phyloP scores from a whole-genome alignment of 2,888 invertebrate species.

The Philonicus albiceps region DNA sequence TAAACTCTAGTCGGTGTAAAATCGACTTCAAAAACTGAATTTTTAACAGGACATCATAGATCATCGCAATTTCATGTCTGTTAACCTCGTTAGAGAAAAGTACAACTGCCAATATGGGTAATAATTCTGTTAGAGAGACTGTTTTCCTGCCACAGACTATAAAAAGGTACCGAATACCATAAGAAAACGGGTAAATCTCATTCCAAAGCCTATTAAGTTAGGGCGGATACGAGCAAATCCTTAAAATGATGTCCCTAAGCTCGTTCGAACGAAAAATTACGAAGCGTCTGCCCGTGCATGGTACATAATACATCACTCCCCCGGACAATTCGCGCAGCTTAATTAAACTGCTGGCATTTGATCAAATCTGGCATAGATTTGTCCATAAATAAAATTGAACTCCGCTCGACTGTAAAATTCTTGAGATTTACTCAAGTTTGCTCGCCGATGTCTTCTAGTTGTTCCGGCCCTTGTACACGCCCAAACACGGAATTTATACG shows the following conservation, averaged over 20 bases:
- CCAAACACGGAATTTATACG: conserved; percentile 7
- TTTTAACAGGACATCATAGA: no score
- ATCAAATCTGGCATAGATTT: conserved; percentile 36
- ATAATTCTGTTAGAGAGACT: background rate
- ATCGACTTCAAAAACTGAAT: no score
- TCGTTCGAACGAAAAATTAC: background rate
- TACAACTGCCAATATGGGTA: background rate
- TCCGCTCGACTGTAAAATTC: conserved; percentile 34
- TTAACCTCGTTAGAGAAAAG: background rate
- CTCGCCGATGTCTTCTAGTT: background rate
- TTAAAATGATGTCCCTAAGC: background rate
- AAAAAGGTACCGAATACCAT: background rate
- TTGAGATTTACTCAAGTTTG: conserved; percentile 29
- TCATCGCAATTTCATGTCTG: background rate
- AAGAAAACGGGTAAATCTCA: background rate
- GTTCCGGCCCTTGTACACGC: conserved; percentile 24
- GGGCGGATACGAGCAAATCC: background rate
- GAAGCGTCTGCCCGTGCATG: background rate
- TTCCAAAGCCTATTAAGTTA: background rate
- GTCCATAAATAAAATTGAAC: conserved; percentile 38
- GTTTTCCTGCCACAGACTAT: background rate
- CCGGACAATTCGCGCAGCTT: conserved; percentile 13
- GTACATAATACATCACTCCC: background rate
- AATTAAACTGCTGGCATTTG: conserved; percentile 40
- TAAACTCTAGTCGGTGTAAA: no score